phyloP scores from a whole-genome alignment of 2,888 invertebrate species.

The Meganola albula region DNA sequence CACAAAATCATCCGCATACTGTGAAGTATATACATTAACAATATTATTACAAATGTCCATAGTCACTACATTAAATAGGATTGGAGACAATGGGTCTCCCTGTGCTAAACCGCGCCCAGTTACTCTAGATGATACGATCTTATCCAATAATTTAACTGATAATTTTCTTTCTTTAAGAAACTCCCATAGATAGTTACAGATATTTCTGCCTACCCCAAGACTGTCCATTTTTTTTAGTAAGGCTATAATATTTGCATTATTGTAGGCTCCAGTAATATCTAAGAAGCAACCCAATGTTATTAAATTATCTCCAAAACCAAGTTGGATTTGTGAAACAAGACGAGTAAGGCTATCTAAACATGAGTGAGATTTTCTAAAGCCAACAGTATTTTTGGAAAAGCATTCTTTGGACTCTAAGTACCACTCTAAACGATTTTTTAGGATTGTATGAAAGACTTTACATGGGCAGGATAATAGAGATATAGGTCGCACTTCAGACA shows the following conservation, averaged over 20 bases:
- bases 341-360: constrained; percentile 2
- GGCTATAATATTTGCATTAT: not conserved
- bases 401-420: not conserved
- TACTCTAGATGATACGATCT: no score
- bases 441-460: constrained; percentile 1
- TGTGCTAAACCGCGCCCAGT: no score
- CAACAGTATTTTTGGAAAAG: not conserved
- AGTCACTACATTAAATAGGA: not conserved
- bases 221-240: not conserved
- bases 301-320: not conserved
- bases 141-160: no score
- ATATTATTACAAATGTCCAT: not conserved
- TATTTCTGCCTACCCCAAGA: not conserved
- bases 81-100: not conserved
- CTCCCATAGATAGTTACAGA: not conserved
- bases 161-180: not conserved
- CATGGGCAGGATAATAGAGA: constrained; percentile 1
- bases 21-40: not conserved
- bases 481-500: not conserved
- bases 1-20: not conserved
- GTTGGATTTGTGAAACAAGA: constrained; percentile 1
- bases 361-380: constrained; percentile 2
- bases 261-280: constrained; percentile 1
- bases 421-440: constrained; percentile 2
- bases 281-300: not conserved